These are phyloP conservation scores for Drosophila seguyi DNA, from an alignment of 1,140 invertebrate genomes.

Conservation along the genomic window DNA sequence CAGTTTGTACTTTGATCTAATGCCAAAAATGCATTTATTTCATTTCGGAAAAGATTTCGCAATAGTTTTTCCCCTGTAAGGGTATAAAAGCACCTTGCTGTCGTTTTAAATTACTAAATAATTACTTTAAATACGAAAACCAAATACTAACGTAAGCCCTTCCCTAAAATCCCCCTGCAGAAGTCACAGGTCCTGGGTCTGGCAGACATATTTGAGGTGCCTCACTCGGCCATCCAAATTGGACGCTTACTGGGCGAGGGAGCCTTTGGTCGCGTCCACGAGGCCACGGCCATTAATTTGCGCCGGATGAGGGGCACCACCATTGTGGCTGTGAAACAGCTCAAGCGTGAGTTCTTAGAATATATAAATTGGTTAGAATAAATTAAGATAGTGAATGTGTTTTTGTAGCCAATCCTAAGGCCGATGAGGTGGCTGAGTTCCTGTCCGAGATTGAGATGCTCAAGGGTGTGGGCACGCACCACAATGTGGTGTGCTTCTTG, in stretches of 20 bases:
- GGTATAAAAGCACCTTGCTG: too few relatives aligned
- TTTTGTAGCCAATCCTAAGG: constrained; percentile 81
- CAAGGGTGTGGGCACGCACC: constrained; percentile 91
- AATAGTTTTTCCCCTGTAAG: too few relatives aligned
- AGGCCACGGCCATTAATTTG: constrained; percentile 86
- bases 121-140: neutral
- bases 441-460: constrained; percentile 92
- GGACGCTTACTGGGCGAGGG: constrained; percentile 89
- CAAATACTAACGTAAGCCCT: neutral
- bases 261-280: constrained; percentile 90
- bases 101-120: too few relatives aligned
- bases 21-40: too few relatives aligned
- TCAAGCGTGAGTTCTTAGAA: constrained; percentile 86
- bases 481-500: constrained; percentile 91
- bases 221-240: constrained; percentile 64
- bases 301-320: constrained; percentile 86
- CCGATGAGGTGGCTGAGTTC: constrained; percentile 89
- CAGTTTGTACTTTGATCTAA: too few relatives aligned
- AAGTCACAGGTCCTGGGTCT: constrained; percentile 72
- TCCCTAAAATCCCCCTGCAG: constrained; percentile 14
- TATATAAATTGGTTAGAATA: neutral
- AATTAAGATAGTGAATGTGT: neutral
- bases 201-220: constrained; percentile 78
- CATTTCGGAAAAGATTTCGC: too few relatives aligned
- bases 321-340: constrained; percentile 90